Evolutionary conservation across 2,113 vertebrate genomes (phyloP), one percentile per base, ranked within the genome.

Genomic region (Serilophus lunatus): DNA sequence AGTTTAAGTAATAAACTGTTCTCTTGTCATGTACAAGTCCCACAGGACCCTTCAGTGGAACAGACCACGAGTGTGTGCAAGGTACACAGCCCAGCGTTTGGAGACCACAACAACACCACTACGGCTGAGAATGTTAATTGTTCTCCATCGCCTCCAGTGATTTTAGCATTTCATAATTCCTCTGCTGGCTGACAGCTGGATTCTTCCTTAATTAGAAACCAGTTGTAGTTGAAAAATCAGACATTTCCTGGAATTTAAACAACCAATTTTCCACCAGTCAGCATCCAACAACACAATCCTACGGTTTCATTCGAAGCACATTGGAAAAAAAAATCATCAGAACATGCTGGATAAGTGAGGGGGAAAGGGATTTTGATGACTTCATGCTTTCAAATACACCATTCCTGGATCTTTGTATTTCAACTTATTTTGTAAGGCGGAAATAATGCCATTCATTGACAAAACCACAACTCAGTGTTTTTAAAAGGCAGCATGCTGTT

Each of bases 191-290:
- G 95, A 96, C 93, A 97, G 96, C 94, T 95, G 92, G 96, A 94
- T 96, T 91, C 94, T 92, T 92, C 95, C 76, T 50, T 95, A 95
- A 97, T 97, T 94, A 96, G 92, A 93, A 95, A 91, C 66, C 70
- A 88, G 50, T 96, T 95, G 93, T 45, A 96, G 86, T 51, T 96
- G 93, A 96, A 96, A 96, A 96, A 92, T 95, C 95, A 87, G 91
- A 92, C 94, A 19, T 96, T 97, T 97, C 96, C 96, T 96, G 96
- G 94, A 94, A 97, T 87, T 95, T 95, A 88, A 97, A 91, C 53
- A 86, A 81, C 72, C 76, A 7, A 40, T 94, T 93, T 95, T 95
- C 93, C 90, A 96, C 82, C 57, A 79, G n/a, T 90, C 93, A 72
- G 65, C 83, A 88, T 95, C 91, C 76, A 95, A 86, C 53, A 82